Evolutionary conservation across 2,888 invertebrate species (phyloP).

Genomic region (Bembecia ichneumoniformis): DNA sequence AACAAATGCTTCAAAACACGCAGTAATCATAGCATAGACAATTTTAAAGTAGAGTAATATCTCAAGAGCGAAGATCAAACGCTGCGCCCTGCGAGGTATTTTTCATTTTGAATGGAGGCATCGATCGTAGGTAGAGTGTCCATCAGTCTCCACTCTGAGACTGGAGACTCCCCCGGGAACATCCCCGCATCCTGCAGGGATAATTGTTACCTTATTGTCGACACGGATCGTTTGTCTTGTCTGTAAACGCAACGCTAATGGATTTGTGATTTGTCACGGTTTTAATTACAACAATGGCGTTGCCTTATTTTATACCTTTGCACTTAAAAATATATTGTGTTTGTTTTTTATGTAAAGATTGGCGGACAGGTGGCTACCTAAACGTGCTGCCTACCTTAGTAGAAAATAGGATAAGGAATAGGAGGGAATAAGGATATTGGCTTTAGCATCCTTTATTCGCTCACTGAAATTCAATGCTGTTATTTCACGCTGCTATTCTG

Average conservation of each 20-base stretch:
- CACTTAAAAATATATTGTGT: neutral
- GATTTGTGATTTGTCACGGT: constrained; percentile 46
- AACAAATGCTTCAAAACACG: neutral
- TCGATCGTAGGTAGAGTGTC: constrained; percentile 25
- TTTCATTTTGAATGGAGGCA: constrained; percentile 19
- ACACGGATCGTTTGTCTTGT: constrained; percentile 44
- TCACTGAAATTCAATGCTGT: too few relatives aligned
- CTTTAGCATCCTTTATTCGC: too few relatives aligned
- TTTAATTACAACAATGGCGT: constrained; percentile 30
- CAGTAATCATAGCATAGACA: neutral
- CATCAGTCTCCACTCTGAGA: constrained; percentile 19
- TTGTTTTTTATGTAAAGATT: too few relatives aligned
- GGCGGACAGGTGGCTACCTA: too few relatives aligned
- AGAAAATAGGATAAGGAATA: too few relatives aligned
- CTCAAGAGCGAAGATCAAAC: constrained; percentile 10
- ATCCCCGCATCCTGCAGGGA: constrained; percentile 15
- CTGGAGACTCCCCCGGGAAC: constrained; percentile 14
- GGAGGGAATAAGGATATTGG: too few relatives aligned
- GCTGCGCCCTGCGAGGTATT: constrained; percentile 10
- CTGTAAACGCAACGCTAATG: constrained; percentile 40
- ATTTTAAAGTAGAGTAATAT: neutral
- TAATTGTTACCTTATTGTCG: constrained; percentile 52
- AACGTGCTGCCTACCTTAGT: too few relatives aligned
- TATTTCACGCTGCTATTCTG: too few relatives aligned
- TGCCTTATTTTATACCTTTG: neutral